Evolutionary conservation across 1,140 invertebrate genomes (phyloP).

Genomic region (Cryptotermes secundus): DNA sequence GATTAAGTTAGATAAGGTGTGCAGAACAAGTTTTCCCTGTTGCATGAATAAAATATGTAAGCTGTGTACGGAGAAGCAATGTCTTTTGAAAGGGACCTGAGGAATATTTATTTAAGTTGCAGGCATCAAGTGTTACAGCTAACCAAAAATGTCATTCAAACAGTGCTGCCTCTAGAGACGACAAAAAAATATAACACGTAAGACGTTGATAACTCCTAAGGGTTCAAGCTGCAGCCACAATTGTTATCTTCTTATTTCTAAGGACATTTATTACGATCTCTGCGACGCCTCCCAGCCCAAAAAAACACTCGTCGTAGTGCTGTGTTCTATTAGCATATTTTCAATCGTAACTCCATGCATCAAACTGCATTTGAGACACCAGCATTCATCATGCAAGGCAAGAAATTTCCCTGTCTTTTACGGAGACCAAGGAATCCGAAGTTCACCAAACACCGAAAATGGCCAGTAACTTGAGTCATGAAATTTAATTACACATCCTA

Average conservation of each 20-base stretch:
- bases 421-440: too few species aligned
- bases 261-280: too few species aligned
- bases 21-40: background rate
- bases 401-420: too few species aligned
- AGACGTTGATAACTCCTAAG: background rate
- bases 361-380: too few species aligned
- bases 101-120: background rate
- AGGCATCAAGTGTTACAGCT: background rate
- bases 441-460: too few species aligned
- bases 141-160: background rate
- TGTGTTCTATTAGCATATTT: too few species aligned
- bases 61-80: background rate
- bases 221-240: background rate
- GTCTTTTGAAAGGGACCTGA: background rate
- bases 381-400: too few species aligned
- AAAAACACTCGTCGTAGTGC: too few species aligned
- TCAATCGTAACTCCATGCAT: too few species aligned
- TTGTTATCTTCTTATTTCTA: background rate
- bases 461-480: too few species aligned
- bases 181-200: background rate
- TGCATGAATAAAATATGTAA: slow-evolving; percentile 6
- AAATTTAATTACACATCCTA: too few species aligned
- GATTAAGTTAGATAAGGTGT: background rate
- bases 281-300: too few species aligned
- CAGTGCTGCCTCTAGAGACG: background rate